Evolutionary conservation across 2,113 vertebrate genomes (phyloP).

Genomic region (Dromas ardeola): DNA sequence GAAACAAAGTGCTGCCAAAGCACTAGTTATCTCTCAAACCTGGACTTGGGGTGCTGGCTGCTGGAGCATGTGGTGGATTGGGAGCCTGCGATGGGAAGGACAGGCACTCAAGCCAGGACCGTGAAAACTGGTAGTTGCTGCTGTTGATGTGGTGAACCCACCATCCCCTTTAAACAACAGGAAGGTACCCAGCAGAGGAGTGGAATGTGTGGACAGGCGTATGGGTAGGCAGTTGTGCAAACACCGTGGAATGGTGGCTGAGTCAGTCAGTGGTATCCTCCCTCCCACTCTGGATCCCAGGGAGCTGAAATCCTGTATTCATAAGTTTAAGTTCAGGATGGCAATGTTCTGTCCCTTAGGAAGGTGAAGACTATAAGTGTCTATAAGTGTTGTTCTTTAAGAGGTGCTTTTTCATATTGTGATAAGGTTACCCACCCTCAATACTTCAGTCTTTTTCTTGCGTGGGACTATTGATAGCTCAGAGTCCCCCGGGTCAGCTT

Average conservation of each 20-base stretch:
- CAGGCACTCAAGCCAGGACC: rapidly evolving
- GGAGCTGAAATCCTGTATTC: background rate
- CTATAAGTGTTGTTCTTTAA: background rate
- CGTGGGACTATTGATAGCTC: background rate
- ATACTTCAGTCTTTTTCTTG: background rate
- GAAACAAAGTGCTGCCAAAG: background rate
- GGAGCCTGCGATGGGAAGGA: background rate
- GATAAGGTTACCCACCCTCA: background rate
- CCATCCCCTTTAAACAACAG: background rate
- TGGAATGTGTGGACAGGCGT: background rate
- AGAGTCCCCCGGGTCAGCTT: background rate
- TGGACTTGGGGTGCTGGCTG: background rate
- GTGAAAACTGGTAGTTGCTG: background rate
- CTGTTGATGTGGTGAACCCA: background rate
- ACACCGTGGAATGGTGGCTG: background rate
- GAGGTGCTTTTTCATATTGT: background rate
- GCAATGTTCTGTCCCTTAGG: background rate
- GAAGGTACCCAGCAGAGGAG: background rate
- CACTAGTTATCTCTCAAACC: background rate
- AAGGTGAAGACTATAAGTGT: background rate
- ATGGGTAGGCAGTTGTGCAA: background rate
- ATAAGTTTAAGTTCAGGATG: background rate
- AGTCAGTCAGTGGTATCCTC: background rate
- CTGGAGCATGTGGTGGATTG: rapidly evolving
- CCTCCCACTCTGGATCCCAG: background rate